phyloP scores from a whole-genome alignment of 2,888 invertebrate species.

The Oligia strigilis region DNA sequence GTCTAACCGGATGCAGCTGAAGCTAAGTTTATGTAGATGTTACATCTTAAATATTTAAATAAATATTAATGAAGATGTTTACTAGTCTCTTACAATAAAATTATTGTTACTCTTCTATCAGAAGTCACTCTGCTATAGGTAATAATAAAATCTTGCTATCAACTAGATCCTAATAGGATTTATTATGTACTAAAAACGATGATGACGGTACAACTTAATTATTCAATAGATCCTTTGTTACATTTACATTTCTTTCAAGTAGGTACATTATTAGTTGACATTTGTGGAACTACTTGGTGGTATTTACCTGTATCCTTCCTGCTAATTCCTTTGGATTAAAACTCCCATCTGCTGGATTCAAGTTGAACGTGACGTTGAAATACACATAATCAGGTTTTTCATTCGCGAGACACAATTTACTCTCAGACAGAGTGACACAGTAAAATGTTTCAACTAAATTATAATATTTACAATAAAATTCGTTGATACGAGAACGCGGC shows the following conservation, averaged over 20 bases:
- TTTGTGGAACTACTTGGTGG: constrained; percentile 12
- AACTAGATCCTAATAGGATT: constrained; percentile 48
- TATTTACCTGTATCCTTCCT: constrained; percentile 85
- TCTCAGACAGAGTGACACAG: constrained; percentile 87
- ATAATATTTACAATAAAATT: constrained; percentile 86
- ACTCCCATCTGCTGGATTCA: constrained; percentile 84
- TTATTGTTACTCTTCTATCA: constrained; percentile 1
- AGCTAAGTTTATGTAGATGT: constrained; percentile 30
- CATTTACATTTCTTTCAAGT: constrained; percentile 36
- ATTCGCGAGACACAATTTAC: constrained; percentile 78
- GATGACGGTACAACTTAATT: constrained; percentile 63
- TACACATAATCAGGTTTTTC: constrained; percentile 84
- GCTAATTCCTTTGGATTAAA: constrained; percentile 84
- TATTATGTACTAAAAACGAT: constrained; percentile 53
- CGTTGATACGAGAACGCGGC: constrained; percentile 84
- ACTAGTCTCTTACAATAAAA: constrained; percentile 3
- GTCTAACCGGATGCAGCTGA: no score
- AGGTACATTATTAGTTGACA: constrained; percentile 31
- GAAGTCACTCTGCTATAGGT: background rate
- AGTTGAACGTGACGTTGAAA: constrained; percentile 86
- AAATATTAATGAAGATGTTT: constrained; percentile 28
- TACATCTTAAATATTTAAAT: constrained; percentile 24
- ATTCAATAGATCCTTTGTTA: constrained; percentile 68
- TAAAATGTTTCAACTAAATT: constrained; percentile 89
- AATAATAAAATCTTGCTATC: constrained; percentile 26